Conservation (phyloP, 2,888 invertebrate genomes). For the Agelastica alni region DNA sequence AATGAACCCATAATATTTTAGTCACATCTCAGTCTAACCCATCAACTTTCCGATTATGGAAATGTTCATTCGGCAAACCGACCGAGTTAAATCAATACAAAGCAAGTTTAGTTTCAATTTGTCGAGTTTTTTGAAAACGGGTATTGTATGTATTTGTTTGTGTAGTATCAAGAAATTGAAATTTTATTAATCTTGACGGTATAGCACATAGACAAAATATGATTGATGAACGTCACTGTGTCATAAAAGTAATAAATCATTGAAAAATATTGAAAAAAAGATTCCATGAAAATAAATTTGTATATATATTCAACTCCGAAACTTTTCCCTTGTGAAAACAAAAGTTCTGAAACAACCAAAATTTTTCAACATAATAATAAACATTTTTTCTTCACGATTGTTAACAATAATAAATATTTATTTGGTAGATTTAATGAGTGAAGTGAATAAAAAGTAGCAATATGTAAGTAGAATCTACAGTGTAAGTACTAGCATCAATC, state of each 20-base stretch:
- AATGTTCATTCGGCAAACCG: slow-evolving; percentile 5
- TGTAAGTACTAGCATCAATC: too few species aligned
- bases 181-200: slow-evolving; percentile 26
- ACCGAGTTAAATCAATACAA: slow-evolving; percentile 19
- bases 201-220: slow-evolving; percentile 20
- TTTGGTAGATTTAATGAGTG: too few species aligned
- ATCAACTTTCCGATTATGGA: slow-evolving; percentile 19
- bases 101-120: slow-evolving; percentile 24
- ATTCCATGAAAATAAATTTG: slow-evolving; percentile 2
- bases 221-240: slow-evolving; percentile 24
- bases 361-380: too few species aligned
- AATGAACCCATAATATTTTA: slow-evolving; percentile 22
- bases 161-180: slow-evolving; percentile 12
- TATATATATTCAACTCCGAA: neutral
- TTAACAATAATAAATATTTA: too few species aligned
- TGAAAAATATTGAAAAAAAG: slow-evolving; percentile 11
- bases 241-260: slow-evolving; percentile 21
- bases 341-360: too few species aligned
- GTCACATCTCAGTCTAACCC: slow-evolving; percentile 18
- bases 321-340: neutral
- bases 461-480: too few species aligned
- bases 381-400: too few species aligned
- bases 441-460: too few species aligned
- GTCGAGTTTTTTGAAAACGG: slow-evolving; percentile 16
- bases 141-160: slow-evolving; percentile 11